Conservation (phyloP, 2,797 vertebrate genomes). For the Zalophus californianus region DNA sequence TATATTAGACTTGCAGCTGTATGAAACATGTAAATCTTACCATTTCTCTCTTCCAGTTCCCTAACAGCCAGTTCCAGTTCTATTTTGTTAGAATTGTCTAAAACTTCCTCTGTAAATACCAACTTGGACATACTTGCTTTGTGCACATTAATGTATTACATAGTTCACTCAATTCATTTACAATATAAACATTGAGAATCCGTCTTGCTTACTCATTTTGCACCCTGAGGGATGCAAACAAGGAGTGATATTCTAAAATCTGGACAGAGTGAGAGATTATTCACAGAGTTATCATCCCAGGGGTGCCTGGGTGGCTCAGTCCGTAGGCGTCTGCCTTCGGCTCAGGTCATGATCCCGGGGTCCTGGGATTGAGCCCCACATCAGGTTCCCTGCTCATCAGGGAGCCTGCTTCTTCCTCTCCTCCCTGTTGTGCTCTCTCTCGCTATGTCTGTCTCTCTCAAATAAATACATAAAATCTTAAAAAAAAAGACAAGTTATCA, state of each 20-base stretch:
- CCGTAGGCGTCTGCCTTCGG: not conserved
- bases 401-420: not conserved
- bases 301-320: not conserved
- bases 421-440: not conserved
- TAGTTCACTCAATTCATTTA: not conserved
- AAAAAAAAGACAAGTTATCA: not conserved
- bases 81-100: constrained; percentile 17
- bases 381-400: not conserved
- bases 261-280: not conserved
- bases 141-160: not conserved
- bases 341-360: not conserved
- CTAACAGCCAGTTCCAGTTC: not conserved
- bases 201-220: not conserved
- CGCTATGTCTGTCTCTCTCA: not conserved
- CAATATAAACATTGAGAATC: constrained; percentile 24
- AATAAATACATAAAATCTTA: not conserved
- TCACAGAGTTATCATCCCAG: not conserved
- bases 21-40: not conserved
- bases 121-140: not conserved
- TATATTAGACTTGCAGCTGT: not conserved
- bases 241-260: not conserved
- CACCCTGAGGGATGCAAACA: not conserved
- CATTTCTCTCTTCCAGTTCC: not conserved
- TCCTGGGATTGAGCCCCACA: not conserved
- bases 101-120: not conserved